Base-by-base conservation (phyloP, 1,140 invertebrate species). In the Zaprionus inermis region DNA sequence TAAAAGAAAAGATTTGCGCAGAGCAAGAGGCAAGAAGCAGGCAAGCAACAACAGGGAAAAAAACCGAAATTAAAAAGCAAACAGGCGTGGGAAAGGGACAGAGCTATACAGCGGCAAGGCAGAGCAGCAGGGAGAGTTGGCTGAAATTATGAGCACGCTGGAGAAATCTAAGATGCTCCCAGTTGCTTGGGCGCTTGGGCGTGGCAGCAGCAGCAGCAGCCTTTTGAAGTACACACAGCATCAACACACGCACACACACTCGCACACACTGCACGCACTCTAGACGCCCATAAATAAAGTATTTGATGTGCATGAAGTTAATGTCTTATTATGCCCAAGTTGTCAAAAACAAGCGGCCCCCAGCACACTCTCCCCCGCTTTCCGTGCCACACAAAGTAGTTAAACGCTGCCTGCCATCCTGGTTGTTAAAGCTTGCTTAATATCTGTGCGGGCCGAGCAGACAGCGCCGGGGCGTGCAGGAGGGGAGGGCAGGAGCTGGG, bases 271-370 rank as follows among this genome's bases (percentile, higher is more conserved):
- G 71, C 55, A 83, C 77, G 46, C 84, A 84, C 80, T 83, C 80
- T 72, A 88, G 80, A 78, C 74, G 78, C 46, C 77, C 75, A 90
- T 89, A 89, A 89, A 89, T 89, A 89, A 89, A 89, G 84, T 89
- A 89, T 89, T 89, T 89, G 84, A 89, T 89, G 84, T 89, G 84
- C 81, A 89, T 89, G 85, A 89, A 89, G 84, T 89, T 89, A 89
- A 89, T 89, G 84, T 89, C 84, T 90, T 89, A 89, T 89, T 89
- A 89, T 89, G 75, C 84, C 85, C 84, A 89, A 89, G 84, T 89
- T 89, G 84, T 89, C 84, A 90, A 89, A 89, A 89, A 89, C 84
- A 89, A 89, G 85, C 84, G 78, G 67, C 66, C 60, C 65, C 60
- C 69, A 69, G 24, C 7, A 59, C 71, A 12, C 28, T 32, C 34